These are phyloP conservation scores for Helleia helle DNA, from an alignment of 2,888 invertebrate genomes.

Conservation along the genomic window DNA sequence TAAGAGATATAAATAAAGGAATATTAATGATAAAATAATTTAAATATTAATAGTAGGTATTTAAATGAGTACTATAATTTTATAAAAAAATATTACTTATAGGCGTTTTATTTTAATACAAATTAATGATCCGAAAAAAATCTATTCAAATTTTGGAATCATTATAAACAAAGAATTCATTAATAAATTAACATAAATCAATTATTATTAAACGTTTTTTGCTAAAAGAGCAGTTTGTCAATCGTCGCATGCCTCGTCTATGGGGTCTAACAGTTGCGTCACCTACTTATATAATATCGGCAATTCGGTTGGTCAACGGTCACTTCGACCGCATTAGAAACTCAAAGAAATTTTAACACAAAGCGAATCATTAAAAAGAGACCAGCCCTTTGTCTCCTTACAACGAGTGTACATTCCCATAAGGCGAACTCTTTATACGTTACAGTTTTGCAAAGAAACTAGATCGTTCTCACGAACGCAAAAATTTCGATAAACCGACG, in stretches of 20 bases:
- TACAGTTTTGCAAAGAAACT: conserved; percentile 70
- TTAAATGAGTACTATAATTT: too few species aligned
- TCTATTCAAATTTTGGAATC: too few species aligned
- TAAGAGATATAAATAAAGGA: too few species aligned
- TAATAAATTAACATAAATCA: too few species aligned
- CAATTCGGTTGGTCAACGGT: conserved; percentile 69
- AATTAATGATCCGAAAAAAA: too few species aligned
- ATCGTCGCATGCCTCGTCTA: background rate
- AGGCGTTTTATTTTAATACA: too few species aligned
- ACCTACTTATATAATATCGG: conserved; percentile 60
- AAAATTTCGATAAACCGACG: conserved; percentile 63
- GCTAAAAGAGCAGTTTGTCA: background rate
- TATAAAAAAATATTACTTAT: too few species aligned
- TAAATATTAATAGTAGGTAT: too few species aligned
- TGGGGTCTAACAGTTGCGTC: conserved; percentile 33
- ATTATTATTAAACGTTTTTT: too few species aligned
- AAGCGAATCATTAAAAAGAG: conserved; percentile 71
- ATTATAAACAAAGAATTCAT: too few species aligned
- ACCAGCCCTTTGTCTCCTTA: conserved; percentile 59
- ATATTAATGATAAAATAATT: too few species aligned
- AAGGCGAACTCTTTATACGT: conserved; percentile 44
- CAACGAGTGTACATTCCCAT: conserved; percentile 56
- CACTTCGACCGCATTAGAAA: conserved; percentile 55
- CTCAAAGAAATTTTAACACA: conserved; percentile 54
- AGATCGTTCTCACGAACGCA: conserved; percentile 69